Base-by-base conservation (phyloP, 2,113 vertebrate genomes). In the Lates calcarifer region DNA sequence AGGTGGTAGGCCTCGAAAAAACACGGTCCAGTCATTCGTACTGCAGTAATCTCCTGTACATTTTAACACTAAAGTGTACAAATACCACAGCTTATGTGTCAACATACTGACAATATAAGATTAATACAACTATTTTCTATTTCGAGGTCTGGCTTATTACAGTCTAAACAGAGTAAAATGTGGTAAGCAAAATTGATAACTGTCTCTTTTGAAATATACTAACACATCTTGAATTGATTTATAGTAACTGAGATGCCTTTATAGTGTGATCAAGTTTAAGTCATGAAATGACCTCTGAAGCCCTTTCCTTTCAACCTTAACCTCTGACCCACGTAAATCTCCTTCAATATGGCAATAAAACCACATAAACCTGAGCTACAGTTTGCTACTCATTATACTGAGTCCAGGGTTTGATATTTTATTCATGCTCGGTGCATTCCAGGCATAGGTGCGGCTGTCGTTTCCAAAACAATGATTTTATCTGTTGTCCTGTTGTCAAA, bases 1-100 rank as follows among this genome's bases (percentile, higher is more conserved):
- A 93, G 88, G 90, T 91, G 89, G 77, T 39, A 77, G 80, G 72
- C 68, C 67, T 79, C 51, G 47, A 61, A 79, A 63, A 79, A 85
- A 89, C 64, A 88, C 55, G 73, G 66, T 15, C 10, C 18, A 26
- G 20, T 58, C 57, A 31, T 83, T 51, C 64, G 69, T 9, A 39
- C 37, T 62, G 49, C 56, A 41, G 10, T 65, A 14, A 55, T 55
- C 13, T 37, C 45, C 9, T 3, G 45, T 3, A 17, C 24, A 31
- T 49, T 70, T 67, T 33, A 39, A n/a, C 37, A 74, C 24, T 18
- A 37, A 33, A 43, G 51, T 1, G 28, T 9, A 0, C 5, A 64
- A 18, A 64, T 2, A 41, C 20, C 15, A 55, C 0, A 18, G 24
- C 22, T n/a, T n/a, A 33, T 33, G n/a, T 60, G 24, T 43, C 29